Base-by-base conservation (phyloP, 2,797 vertebrate species). In the Bryconaethiops microstoma region DNA sequence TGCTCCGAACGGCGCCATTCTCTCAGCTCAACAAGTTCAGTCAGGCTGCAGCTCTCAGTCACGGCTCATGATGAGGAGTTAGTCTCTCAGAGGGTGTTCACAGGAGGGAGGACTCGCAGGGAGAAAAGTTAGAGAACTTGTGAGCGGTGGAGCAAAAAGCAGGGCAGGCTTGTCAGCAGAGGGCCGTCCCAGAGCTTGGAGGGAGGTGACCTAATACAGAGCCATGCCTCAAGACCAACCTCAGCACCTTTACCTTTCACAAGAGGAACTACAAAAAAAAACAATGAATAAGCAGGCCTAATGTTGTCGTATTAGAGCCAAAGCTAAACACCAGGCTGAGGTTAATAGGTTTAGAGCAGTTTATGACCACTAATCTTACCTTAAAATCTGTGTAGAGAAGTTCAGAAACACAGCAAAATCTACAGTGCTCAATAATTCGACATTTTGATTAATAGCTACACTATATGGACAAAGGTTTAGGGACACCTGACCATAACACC, bases 1-100 rank as follows among this genome's bases (percentile, higher is more conserved):
- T 92, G 92, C 96, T 79, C 96, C 96, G 85, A 98, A 97, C 73
- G 96, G 97, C 92, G 97, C 96, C 97, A 99, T 99, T 88, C 90
- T 62, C 23, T n/a, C 17, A 25, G 76, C 75, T 42, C 14, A 39
- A 29, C 48, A 71, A 17, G 12, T n/a, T 25, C 3, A 25, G 40
- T 21, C 74, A 40, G 12, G 2, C 16, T 9, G 60, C 35, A 60
- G n/a, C 14, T 59, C 48, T 82, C 79, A 82, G 79, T 52, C 40
- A 65, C 59, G n/a, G 55, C 13, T 13, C 48, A 85, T 85, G 7
- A 17, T 12, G 76, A 23, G 48, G 5, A 16, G 42, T 7, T 70
- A 48, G 13, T 48, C 67, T 69, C 42, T 40, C 63, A 7, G 29
- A 39, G 29, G 1, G 29, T 10, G 4, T 67, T 14, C 13, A 19